phyloP scores from a whole-genome alignment of 2,888 invertebrate genomes.

The Orthosia cruda region DNA sequence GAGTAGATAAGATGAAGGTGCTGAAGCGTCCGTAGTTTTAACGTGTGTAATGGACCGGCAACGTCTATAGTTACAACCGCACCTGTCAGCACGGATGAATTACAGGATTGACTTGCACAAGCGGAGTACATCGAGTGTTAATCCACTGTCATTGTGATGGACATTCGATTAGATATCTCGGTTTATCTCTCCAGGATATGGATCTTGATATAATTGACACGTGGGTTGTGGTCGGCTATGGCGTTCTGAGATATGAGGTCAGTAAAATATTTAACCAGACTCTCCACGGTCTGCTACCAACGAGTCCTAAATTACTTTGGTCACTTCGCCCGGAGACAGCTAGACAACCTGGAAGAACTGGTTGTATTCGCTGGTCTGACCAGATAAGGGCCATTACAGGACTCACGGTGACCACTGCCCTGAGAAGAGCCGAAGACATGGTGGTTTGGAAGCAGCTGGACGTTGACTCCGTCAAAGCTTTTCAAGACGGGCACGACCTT shows the following conservation, averaged over 20 bases:
- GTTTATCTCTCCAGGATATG: constrained; percentile 45
- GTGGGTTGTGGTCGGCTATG: background rate
- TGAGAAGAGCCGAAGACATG: too few relatives aligned
- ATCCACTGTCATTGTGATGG: constrained; percentile 37
- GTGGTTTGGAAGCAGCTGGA: too few relatives aligned
- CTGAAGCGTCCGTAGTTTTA: constrained; percentile 29
- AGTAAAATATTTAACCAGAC: too few relatives aligned
- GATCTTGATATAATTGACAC: constrained; percentile 36
- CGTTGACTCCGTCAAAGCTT: too few relatives aligned
- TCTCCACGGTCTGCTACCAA: too few relatives aligned
- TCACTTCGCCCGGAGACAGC: too few relatives aligned
- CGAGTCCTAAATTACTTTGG: too few relatives aligned
- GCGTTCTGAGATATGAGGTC: background rate
- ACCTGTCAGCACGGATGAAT: constrained; percentile 33
- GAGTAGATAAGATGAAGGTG: constrained; percentile 1
- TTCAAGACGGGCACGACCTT: too few relatives aligned
- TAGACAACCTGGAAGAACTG: too few relatives aligned
- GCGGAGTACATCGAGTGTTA: constrained; percentile 34
- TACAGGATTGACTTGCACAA: constrained; percentile 17
- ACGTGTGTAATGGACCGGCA: constrained; percentile 36
- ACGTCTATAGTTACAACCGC: constrained; percentile 26
- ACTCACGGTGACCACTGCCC: too few relatives aligned
- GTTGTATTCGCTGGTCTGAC: too few relatives aligned
- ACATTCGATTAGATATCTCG: constrained; percentile 51
- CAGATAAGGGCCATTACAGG: too few relatives aligned